A percentile compares a stretch with the other conserved stretches of the same genome.
Conservation (phyloP, 2,113 vertebrate genomes). For the Hepsetus odoe region DNA sequence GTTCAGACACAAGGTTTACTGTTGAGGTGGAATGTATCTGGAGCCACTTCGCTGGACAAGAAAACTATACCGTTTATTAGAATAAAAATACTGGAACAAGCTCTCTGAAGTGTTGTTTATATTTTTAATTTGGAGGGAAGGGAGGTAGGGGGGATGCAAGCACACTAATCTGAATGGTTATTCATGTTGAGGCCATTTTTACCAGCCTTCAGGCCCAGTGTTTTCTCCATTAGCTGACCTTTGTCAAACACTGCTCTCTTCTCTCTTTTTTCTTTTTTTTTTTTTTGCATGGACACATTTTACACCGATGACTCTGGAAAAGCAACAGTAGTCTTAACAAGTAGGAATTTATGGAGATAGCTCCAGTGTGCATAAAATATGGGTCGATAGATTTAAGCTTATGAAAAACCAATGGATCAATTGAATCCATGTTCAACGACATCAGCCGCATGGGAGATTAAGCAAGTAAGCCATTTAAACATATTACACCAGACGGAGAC, state of each 20-base stretch:
- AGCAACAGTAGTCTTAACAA: slow-evolving; percentile 26
- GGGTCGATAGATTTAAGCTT: slow-evolving; percentile 41
- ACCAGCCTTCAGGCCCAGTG: not conserved
- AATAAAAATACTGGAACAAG: slow-evolving; percentile 26
- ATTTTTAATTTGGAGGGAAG: no score
- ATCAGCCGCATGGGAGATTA: slow-evolving; percentile 51
- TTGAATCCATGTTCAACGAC: slow-evolving; percentile 51
- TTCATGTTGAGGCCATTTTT: not conserved
- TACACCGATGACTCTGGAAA: not conserved
- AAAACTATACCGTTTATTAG: slow-evolving; percentile 19
- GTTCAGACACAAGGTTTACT: not conserved
- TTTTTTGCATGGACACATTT: not conserved
- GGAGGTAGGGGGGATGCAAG: not conserved
- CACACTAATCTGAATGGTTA: slow-evolving; percentile 20
- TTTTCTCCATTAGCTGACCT: slow-evolving; percentile 2
- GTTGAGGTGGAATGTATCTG: no score
- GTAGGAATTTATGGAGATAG: no score
- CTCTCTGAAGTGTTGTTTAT: slow-evolving; percentile 14
- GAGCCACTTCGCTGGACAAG: no score
- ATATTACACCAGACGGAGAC: slow-evolving; percentile 29
- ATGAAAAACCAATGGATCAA: slow-evolving; percentile 50
- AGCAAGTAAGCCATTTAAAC: slow-evolving; percentile 48
- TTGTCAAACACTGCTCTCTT: slow-evolving; percentile 1
- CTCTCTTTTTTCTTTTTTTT: no score
- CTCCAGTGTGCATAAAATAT: no score